Base-by-base conservation (phyloP, 2,797 vertebrate genomes). In the Pseudomugil tenellus region DNA sequence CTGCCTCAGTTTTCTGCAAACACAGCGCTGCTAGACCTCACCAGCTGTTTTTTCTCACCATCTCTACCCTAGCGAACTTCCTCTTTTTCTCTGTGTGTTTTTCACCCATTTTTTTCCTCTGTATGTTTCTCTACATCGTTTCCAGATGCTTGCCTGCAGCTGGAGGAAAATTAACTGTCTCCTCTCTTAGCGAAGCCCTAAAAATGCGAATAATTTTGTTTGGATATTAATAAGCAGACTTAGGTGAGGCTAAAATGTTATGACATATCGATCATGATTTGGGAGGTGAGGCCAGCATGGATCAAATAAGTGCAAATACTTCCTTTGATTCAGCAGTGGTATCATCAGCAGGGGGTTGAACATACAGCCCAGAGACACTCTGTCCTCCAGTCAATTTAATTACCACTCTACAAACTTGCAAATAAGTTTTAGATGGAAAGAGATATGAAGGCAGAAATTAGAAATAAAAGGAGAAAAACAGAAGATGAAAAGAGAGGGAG, bases 1-100 rank as follows among this genome's bases (percentile, higher is more conserved):
- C 89, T 91, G 87, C 82, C 86, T 80, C 59, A 72, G 23, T 81
- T 90, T 89, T 89, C 77, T 90, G 89, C 88, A 86, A 80, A 86
- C 86, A 75, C 89, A 90, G 91, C 92, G 91, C 66, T 64, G 84
- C 64, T 63, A 85, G 85, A 86, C 77, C 84, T 89, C 84, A 89
- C 88, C 91, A 91, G 90, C 87, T 90, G 90, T 87, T 92, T 87
- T 77, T 83, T 74, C 79, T 85, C 78, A 60, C 81, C 76, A 65
- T 69, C 58, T 75, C 68, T 67, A 62, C 72, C 70, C 79, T 56
- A 62, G 73, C 79, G 0, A 80, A 81, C 83, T 84, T 80, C 78
- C 74, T 70, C 70, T 57, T 43, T 0, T 65, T 70, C 52, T 60
- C 49, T 72, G 34, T 65, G 6, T 6, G 0, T 29, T 0, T 58